A percentile compares a stretch with the other conserved stretches of the same genome.
Conservation (phyloP, 2,888 invertebrate genomes). For the Drosophila aldrichi region DNA sequence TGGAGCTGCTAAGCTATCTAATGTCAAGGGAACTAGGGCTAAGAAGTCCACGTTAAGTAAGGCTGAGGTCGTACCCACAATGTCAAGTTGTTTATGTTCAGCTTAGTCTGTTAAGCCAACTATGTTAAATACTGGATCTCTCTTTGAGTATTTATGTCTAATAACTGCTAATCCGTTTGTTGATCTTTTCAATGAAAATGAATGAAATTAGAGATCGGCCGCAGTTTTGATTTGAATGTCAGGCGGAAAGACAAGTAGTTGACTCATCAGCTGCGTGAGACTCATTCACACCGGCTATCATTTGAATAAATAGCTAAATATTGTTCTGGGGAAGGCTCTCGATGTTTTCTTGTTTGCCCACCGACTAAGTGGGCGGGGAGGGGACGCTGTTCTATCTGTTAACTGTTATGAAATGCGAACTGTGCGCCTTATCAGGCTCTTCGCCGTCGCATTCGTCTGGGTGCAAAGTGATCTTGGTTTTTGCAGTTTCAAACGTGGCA, state of each 20-base stretch:
- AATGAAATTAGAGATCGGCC: background rate
- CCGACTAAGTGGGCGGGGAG: background rate
- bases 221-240: background rate
- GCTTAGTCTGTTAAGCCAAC: background rate
- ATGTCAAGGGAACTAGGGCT: too few relatives aligned
- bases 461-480: constrained; percentile 43
- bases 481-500: constrained; percentile 37
- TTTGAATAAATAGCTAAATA: constrained; percentile 22
- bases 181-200: background rate
- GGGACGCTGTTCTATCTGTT: background rate
- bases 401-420: constrained; percentile 41
- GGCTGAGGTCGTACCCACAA: too few relatives aligned
- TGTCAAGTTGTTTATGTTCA: background rate
- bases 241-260: background rate
- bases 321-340: constrained; percentile 6
- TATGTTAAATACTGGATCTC: background rate
- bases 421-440: constrained; percentile 31
- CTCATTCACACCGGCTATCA: constrained; percentile 32
- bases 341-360: constrained; percentile 5
- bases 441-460: background rate
- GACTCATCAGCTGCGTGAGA: constrained; percentile 20
- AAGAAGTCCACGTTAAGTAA: background rate
- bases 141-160: background rate
- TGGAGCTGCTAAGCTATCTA: background rate
- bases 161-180: background rate